phyloP scores from a whole-genome alignment of 2,888 invertebrate genomes.

The Creontiades dilutus region DNA sequence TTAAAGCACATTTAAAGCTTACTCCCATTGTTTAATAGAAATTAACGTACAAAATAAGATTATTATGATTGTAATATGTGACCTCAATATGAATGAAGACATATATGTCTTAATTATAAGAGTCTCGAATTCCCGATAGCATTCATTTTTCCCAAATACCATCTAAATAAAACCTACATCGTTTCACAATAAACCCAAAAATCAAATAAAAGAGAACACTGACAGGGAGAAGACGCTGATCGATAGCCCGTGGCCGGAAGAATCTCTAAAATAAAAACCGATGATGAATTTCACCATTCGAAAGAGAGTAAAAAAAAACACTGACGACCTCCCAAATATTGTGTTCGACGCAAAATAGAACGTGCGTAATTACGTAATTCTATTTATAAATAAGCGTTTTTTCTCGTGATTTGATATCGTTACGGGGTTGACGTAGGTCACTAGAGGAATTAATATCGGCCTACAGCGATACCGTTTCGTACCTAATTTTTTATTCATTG shows the following conservation, averaged over 20 bases:
- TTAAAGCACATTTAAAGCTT: too few species aligned
- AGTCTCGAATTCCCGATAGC: too few species aligned
- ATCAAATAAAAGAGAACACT: constrained; percentile 5
- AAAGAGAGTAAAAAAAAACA: not conserved
- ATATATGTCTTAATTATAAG: too few species aligned
- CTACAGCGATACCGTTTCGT: too few species aligned
- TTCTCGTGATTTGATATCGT: not conserved
- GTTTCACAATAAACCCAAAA: not conserved
- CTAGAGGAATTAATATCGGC: not conserved
- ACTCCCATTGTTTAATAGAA: too few species aligned
- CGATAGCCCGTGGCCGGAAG: not conserved
- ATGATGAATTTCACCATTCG: not conserved
- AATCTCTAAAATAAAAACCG: constrained; percentile 16
- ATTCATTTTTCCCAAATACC: too few species aligned
- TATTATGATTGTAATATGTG: too few species aligned
- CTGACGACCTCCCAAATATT: not conserved
- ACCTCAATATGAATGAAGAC: too few species aligned
- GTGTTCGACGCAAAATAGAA: not conserved
- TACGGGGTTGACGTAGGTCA: constrained; percentile 3
- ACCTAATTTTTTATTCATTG: too few species aligned
- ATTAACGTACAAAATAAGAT: too few species aligned
- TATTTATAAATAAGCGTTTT: not conserved
- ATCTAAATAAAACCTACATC: not conserved
- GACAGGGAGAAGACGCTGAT: not conserved
- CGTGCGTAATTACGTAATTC: not conserved